phyloP scores from a whole-genome alignment of 2,113 vertebrate genomes.

The Apteryx mantelli region DNA sequence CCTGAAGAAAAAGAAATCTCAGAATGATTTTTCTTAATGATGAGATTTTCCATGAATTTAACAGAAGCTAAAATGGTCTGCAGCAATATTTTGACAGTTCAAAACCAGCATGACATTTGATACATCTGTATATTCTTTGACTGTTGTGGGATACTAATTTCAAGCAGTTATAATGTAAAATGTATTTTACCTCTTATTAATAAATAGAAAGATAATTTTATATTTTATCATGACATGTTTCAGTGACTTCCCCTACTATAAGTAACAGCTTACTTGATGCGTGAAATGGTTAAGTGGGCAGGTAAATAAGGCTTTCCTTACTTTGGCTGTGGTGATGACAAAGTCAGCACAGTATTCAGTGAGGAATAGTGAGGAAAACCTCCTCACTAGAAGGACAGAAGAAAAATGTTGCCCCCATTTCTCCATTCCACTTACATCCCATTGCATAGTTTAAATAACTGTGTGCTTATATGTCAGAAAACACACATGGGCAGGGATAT shows the following conservation, averaged over 20 bases:
- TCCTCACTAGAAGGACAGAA: neutral
- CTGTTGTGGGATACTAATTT: neutral
- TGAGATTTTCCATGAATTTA: constrained; percentile 10
- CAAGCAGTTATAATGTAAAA: neutral
- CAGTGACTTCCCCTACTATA: neutral
- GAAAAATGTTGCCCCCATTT: neutral
- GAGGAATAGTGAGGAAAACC: neutral
- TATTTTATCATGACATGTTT: neutral
- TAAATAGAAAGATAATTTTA: neutral
- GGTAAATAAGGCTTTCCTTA: neutral
- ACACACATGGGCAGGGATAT: neutral
- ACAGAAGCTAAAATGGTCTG: neutral
- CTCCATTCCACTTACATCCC: neutral
- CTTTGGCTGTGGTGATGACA: neutral
- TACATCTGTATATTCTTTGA: constrained; percentile 9
- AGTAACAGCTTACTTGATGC: neutral
- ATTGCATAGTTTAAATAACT: neutral
- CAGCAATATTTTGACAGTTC: constrained; percentile 43
- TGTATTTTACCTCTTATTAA: neutral
- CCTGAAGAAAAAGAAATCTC: constrained; percentile 25
- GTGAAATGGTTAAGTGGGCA: neutral
- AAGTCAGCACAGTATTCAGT: neutral
- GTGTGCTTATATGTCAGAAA: neutral
- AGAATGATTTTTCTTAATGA: constrained; percentile 11
- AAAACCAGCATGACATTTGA: constrained; percentile 31